These are phyloP conservation scores for Andrena flavipes DNA, from an alignment of 2,888 invertebrate genomes.

Conservation along the genomic window DNA sequence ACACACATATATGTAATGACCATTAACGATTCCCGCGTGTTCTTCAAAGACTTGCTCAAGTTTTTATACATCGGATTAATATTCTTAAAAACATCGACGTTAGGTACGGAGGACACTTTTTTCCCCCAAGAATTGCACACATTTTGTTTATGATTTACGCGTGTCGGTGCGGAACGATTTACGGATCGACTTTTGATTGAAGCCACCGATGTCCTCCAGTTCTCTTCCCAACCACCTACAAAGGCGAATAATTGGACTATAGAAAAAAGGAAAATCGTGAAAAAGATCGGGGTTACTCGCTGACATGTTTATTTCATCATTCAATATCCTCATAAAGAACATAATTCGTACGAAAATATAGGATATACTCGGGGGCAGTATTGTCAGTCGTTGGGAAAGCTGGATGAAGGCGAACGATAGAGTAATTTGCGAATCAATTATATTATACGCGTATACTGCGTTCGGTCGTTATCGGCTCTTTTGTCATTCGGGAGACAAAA, in stretches of 20 bases:
- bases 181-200: background rate
- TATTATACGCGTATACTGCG: background rate
- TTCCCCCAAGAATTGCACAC: background rate
- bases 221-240: background rate
- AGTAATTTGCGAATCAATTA: slow-evolving; percentile 1
- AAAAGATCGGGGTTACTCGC: slow-evolving; percentile 53
- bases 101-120: background rate
- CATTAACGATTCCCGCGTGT: background rate
- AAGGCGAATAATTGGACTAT: background rate
- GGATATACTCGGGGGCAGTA: slow-evolving; percentile 48
- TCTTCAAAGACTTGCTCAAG: no score
- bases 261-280: background rate
- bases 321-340: slow-evolving; percentile 60
- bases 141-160: background rate
- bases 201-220: background rate
- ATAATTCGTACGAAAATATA: slow-evolving; percentile 69
- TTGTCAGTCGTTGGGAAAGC: slow-evolving; percentile 15
- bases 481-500: background rate
- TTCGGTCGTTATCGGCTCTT: slow-evolving; percentile 3
- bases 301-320: slow-evolving; percentile 65
- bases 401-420: slow-evolving; percentile 4
- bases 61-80: background rate
- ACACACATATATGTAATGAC: no score
- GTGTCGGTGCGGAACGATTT: background rate
- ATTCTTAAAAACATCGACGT: background rate